phyloP scores from a whole-genome alignment of 2,113 vertebrate species.

The Motacilla alba region DNA sequence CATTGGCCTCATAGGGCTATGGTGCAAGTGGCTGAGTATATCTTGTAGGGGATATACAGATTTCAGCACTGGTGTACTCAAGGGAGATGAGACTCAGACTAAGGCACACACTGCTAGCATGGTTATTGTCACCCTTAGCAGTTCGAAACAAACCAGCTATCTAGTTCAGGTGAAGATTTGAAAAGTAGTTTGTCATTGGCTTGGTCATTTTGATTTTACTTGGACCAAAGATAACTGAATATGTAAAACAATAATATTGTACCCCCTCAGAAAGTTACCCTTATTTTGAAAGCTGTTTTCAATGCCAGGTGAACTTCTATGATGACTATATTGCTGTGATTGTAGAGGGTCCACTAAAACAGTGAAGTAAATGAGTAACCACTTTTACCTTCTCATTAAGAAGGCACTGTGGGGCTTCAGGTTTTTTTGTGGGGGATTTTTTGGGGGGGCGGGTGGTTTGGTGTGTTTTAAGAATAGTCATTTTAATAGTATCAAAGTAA shows the following conservation, averaged over 20 bases:
- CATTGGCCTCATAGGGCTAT: background rate
- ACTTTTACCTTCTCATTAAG: background rate
- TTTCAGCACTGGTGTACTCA: background rate
- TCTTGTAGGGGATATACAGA: background rate
- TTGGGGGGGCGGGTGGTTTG: background rate
- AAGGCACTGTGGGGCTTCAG: fast-evolving
- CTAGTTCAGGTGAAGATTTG: background rate
- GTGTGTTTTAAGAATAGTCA: background rate
- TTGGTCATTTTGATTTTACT: background rate
- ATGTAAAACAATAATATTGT: background rate
- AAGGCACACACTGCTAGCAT: background rate
- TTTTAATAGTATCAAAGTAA: background rate
- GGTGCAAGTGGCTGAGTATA: background rate
- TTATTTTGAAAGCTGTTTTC: background rate
- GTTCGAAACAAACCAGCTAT: background rate
- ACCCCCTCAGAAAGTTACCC: background rate
- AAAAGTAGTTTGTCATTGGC: background rate
- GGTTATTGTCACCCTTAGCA: background rate
- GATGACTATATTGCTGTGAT: background rate
- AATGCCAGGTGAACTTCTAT: background rate
- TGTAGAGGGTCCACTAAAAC: background rate
- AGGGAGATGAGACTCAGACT: background rate
- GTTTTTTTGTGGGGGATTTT: background rate
- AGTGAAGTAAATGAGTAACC: background rate
- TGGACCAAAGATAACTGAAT: background rate